Evolutionary conservation across 64 coral and sea anemone genomes (phyloP).

Genomic region (Trachythela sp.): DNA sequence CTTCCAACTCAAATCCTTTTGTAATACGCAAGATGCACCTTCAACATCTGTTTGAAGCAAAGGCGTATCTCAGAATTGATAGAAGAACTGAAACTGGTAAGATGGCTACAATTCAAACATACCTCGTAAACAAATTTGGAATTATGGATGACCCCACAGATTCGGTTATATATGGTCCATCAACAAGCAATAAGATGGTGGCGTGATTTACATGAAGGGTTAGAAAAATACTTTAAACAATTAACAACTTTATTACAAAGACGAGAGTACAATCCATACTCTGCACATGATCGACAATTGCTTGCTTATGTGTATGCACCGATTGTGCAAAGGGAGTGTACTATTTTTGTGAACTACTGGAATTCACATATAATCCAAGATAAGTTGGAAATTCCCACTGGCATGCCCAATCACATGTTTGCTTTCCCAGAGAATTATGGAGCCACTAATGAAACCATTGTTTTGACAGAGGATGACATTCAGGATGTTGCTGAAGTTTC

Average conservation of each 20-base stretch:
- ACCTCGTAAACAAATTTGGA: too few relatives aligned
- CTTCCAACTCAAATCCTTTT: too few relatives aligned
- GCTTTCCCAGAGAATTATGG: neutral
- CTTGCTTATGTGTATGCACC: neutral
- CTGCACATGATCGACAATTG: neutral
- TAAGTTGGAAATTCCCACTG: neutral
- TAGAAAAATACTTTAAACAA: neutral
- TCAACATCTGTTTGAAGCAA: too few relatives aligned
- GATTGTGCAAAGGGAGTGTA: neutral
- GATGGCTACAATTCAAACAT: too few relatives aligned
- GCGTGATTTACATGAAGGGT: neutral
- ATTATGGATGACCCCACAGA: too few relatives aligned
- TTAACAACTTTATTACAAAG: neutral
- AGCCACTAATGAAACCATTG: neutral
- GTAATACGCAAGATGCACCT: too few relatives aligned
- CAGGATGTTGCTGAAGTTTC: neutral
- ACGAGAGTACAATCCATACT: neutral
- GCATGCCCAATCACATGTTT: neutral
- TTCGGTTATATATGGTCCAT: too few relatives aligned
- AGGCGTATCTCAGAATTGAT: too few relatives aligned
- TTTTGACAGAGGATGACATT: neutral
- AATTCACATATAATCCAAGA: neutral
- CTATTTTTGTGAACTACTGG: neutral
- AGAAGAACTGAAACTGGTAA: too few relatives aligned
- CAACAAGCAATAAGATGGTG: neutral